Base-by-base conservation (phyloP, 2,888 invertebrate species). In the Xylophagus ater region DNA sequence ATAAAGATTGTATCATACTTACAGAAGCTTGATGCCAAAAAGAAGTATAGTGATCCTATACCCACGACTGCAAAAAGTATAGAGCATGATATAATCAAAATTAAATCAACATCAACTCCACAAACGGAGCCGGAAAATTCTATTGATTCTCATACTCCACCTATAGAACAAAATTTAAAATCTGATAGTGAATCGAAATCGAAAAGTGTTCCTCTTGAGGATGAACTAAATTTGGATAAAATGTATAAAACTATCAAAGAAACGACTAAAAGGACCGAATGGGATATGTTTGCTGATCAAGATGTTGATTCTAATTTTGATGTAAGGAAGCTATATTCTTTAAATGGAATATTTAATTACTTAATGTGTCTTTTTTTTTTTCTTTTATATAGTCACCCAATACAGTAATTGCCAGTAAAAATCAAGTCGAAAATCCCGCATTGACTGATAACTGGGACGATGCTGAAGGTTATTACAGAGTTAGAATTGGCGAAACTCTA, bases 391-490 rank as follows among this genome's bases (percentile, higher is more conserved):
- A 82, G 81, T 81, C 81, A 38, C 81, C 82, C 8, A 76, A 69
- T 42, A 72, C 74, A 28, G 68, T 74, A 49, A 69, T 65, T 3
- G 56, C 63, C 26, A 64, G 53, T 40, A 64, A 65, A 44, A 56
- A 61, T 46, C 75, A 76, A 44, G 70, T 71, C 42, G 93, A 92
- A 60, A 84, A 88, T 65, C 93, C 94, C 0, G 86, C 87, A 33
- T 71, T 98, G 28, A 93, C 88, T 0, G 98, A 99, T 61, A 98
- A 98, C 61, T 99, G 97, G 97, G 98, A 99, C 58, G 98, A 99
- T 66, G 89, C 94, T 0, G 98, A 99, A 66, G 98, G 98, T 25
- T 99, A 99, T 62, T 99, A 99, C 65, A 76, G 87, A 49, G 94
- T 97, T 8, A 77, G 96, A 33, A 92, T 96, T 51, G 93, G 97